A percentile compares a stretch with the other conserved stretches of the same genome.
phyloP scores from a whole-genome alignment of 2,113 vertebrate genomes.

The Amphiprion percula region DNA sequence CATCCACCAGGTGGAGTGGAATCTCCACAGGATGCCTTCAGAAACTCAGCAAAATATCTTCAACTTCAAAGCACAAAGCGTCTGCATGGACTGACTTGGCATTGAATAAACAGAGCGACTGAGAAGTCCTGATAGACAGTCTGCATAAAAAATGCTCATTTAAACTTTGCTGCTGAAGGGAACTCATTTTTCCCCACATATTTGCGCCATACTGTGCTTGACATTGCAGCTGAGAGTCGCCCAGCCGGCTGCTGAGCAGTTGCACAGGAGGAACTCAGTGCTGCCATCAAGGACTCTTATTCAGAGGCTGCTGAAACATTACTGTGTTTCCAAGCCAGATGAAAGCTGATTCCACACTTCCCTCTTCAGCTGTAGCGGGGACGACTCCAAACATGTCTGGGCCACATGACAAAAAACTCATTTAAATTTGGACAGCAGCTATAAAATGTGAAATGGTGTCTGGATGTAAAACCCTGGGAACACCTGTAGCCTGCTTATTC shows the following conservation, averaged over 20 bases:
- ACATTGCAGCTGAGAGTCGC: constrained; percentile 2
- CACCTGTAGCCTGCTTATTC: no score
- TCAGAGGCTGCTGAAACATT: constrained; percentile 18
- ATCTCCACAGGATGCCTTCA: constrained; percentile 21
- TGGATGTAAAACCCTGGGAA: no score
- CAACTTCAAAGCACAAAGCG: neutral
- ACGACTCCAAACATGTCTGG: neutral
- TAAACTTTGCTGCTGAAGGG: neutral
- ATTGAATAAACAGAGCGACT: neutral
- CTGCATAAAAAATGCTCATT: neutral
- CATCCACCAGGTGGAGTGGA: constrained; percentile 53
- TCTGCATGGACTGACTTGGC: neutral
- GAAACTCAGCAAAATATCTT: neutral
- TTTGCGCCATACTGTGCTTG: constrained; percentile 15
- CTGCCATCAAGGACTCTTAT: constrained; percentile 16
- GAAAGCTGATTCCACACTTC: neutral
- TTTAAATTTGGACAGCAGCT: neutral
- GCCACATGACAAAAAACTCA: neutral
- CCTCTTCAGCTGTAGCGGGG: neutral
- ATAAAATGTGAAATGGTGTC: neutral
- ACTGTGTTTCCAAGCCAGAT: constrained; percentile 4
- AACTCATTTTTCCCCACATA: neutral
- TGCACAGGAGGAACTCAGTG: constrained; percentile 3
- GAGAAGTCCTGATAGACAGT: neutral
- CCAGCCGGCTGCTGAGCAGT: constrained; percentile 1